phyloP scores from a whole-genome alignment of 2,113 vertebrate species.

The Eupsittula cactorum region DNA sequence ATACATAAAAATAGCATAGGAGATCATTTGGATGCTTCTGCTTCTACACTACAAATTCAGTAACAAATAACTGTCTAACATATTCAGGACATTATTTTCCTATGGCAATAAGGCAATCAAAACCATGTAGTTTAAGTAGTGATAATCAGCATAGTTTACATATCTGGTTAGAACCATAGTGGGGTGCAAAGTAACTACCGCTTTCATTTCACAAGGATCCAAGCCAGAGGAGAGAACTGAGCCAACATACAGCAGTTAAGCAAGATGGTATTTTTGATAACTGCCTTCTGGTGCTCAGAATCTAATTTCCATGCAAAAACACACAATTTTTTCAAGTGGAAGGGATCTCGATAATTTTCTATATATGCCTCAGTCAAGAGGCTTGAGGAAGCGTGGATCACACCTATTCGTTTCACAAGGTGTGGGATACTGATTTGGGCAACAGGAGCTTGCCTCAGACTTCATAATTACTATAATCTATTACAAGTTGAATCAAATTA shows the following conservation, averaged over 20 bases:
- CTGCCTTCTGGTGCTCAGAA: constrained; percentile 48
- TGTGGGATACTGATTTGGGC: not conserved
- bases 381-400: not conserved
- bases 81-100: not conserved
- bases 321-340: not conserved
- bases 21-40: not conserved
- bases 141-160: not conserved
- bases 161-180: not conserved
- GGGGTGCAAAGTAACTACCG: not conserved
- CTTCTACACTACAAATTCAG: not conserved
- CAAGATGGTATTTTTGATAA: constrained; percentile 43
- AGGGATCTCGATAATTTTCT: not conserved
- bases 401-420: not conserved
- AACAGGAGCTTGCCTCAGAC: not conserved
- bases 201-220: not conserved
- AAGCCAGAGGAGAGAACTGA: not conserved
- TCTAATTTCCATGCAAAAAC: not conserved
- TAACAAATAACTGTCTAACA: not conserved
- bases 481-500: not conserved
- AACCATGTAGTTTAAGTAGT: not conserved
- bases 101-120: not conserved
- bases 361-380: not conserved
- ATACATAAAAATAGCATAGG: not conserved
- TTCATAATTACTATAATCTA: not conserved
- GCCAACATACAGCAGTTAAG: constrained; percentile 15